A percentile compares a stretch with the other conserved stretches of the same genome.
phyloP scores from a whole-genome alignment of 2,113 vertebrate genomes.

The Hemichromis elongatus region DNA sequence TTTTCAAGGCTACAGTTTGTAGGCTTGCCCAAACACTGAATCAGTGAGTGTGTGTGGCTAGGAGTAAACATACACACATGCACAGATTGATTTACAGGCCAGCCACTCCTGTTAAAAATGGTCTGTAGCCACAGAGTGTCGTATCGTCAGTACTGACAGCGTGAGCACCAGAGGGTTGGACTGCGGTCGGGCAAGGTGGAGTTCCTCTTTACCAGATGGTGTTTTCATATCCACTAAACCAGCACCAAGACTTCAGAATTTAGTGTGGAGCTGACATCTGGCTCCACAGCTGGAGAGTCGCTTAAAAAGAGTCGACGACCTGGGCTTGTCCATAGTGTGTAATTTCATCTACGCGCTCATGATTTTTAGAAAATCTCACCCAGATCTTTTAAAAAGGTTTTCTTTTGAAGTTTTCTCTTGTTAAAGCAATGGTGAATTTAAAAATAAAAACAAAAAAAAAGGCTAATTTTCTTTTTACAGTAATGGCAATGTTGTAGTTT shows the following conservation, averaged over 20 bases:
- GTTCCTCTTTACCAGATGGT: constrained; percentile 47
- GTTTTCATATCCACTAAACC: constrained; percentile 67
- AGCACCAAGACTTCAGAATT: constrained; percentile 74
- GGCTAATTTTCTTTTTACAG: constrained; percentile 81
- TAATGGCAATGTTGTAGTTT: constrained; percentile 92
- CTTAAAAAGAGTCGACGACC: constrained; percentile 54
- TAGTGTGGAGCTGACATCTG: constrained; percentile 7
- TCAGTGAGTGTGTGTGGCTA: constrained; percentile 40
- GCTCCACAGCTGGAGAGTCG: constrained; percentile 60
- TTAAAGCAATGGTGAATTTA: constrained; percentile 77
- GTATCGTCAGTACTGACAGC: constrained; percentile 74
- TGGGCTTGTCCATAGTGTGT: constrained; percentile 75
- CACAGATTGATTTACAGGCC: constrained; percentile 64
- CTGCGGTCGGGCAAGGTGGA: constrained; percentile 44
- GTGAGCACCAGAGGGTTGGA: constrained; percentile 78
- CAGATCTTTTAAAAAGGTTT: constrained; percentile 50
- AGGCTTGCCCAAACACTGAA: constrained; percentile 82
- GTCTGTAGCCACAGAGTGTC: constrained; percentile 83
- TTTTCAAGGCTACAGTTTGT: constrained; percentile 81
- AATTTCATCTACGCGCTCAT: constrained; percentile 25
- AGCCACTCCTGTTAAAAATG: constrained; percentile 88
- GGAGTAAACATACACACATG: constrained; percentile 43
- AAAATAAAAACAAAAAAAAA: constrained; percentile 63
- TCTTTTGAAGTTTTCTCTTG: constrained; percentile 19
- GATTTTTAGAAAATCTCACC: constrained; percentile 50